These are phyloP conservation scores for Porites evermanni DNA, from an alignment of 92 coral and sea anemone species.

Conservation along the genomic window DNA sequence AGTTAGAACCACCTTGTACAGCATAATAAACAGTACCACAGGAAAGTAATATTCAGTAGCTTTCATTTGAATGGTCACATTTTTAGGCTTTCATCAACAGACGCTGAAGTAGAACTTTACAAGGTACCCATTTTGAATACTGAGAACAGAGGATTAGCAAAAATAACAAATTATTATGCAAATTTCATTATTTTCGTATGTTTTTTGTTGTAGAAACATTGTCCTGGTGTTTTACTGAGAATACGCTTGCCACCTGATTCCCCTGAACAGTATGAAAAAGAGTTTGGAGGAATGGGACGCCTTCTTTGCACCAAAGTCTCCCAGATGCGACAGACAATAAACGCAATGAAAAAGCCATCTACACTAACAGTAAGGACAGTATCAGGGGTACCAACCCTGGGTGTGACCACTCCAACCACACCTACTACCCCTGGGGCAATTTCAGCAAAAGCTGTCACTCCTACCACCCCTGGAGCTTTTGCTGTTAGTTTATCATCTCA, in stretches of 20 bases:
- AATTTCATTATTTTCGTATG: not conserved
- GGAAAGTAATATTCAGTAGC: too few relatives aligned
- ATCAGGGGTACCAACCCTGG: slow-evolving; percentile 31
- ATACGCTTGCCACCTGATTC: slow-evolving; percentile 88
- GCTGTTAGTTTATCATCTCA: slow-evolving; percentile 62
- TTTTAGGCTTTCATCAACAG: too few relatives aligned
- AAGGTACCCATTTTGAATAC: too few relatives aligned
- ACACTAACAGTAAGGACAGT: slow-evolving; percentile 69
- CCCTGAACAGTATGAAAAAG: slow-evolving; percentile 87
- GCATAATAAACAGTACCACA: too few relatives aligned
- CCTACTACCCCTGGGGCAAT: slow-evolving; percentile 76
- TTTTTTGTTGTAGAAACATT: slow-evolving; percentile 80
- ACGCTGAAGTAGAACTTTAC: too few relatives aligned
- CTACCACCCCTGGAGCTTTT: slow-evolving; percentile 74
- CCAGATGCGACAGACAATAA: slow-evolving; percentile 90
- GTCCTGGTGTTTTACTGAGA: slow-evolving; percentile 89
- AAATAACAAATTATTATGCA: not conserved
- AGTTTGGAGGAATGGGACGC: slow-evolving; percentile 86
- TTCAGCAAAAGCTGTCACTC: slow-evolving; percentile 51
- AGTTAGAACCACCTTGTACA: too few relatives aligned
- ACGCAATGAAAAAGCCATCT: slow-evolving; percentile 81
- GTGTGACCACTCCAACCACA: slow-evolving; percentile 75
- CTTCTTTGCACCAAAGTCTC: slow-evolving; percentile 81
- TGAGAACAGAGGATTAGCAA: not conserved
- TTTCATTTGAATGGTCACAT: too few relatives aligned